A percentile compares a stretch with the other conserved stretches of the same genome.
Conservation (phyloP, 2,113 vertebrate genomes). For the Oxyruncus cristatus region DNA sequence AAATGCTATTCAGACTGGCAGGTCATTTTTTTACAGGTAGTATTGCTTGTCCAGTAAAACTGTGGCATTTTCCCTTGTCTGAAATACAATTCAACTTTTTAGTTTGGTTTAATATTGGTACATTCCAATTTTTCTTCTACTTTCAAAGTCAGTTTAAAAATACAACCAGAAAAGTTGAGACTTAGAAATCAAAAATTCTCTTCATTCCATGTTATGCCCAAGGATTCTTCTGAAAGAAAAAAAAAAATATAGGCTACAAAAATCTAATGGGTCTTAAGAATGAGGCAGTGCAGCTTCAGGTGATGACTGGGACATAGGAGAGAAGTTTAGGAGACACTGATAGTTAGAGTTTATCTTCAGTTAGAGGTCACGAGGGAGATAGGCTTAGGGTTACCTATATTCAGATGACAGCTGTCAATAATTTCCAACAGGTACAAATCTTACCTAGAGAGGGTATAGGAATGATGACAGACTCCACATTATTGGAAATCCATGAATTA, state of each 20-base stretch:
- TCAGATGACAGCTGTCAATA: not conserved
- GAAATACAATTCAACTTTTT: not conserved
- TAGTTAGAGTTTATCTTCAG: not conserved
- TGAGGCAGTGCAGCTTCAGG: not conserved
- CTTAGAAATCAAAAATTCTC: not conserved
- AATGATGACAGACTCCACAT: not conserved
- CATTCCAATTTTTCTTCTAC: not conserved
- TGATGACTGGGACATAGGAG: not conserved
- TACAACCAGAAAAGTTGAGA: not conserved
- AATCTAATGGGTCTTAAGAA: not conserved
- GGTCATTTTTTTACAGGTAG: not conserved
- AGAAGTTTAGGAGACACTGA: not conserved
- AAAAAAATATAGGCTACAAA: not conserved
- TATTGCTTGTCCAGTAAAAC: not conserved
- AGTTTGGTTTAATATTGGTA: not conserved
- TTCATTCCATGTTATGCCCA: not conserved
- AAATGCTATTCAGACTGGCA: not conserved
- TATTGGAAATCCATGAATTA: not conserved
- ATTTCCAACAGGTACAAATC: not conserved
- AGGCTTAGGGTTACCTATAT: not conserved
- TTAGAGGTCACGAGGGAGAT: not conserved
- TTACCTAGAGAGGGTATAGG: not conserved
- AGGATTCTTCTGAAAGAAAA: not conserved
- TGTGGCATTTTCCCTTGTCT: not conserved
- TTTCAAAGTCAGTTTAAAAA: not conserved